Percentiles rank a stretch among this genome's conserved stretches.
Conservation (phyloP, 2,797 vertebrate genomes). For the Rhynchonycteris naso region DNA sequence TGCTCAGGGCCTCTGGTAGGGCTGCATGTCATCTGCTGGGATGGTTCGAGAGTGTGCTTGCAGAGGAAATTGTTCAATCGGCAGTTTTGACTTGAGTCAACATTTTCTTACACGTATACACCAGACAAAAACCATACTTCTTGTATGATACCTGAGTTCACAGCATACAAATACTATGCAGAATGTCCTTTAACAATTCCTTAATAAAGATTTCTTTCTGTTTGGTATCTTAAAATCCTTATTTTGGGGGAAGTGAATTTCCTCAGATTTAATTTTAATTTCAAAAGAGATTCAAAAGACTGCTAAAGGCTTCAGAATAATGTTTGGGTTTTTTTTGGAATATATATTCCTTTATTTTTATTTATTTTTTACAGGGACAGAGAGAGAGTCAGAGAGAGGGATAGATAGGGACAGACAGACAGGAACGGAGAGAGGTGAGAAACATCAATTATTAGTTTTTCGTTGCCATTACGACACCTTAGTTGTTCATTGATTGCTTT, state of each 20-base stretch:
- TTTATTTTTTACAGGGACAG: no score
- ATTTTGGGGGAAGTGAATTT: neutral
- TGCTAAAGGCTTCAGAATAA: neutral
- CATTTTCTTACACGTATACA: neutral
- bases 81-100: neutral
- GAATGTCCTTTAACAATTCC: neutral
- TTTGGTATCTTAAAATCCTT: conserved; percentile 34
- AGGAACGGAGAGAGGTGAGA: no score
- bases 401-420: no score
- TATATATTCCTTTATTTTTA: no score
- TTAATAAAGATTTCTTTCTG: neutral
- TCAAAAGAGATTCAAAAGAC: neutral
- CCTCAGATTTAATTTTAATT: conserved; percentile 2
- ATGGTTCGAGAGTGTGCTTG: neutral
- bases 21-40: conserved; percentile 40
- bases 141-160: neutral
- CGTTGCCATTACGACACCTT: no score
- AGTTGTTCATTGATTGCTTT: no score
- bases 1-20: neutral
- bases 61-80: conserved; percentile 18
- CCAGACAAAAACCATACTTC: neutral
- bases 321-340: no score
- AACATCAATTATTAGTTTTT: no score
- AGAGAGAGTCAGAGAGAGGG: no score
- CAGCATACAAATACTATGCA: neutral